Base-by-base conservation (phyloP, 2,113 vertebrate genomes). In the Colius striatus region DNA sequence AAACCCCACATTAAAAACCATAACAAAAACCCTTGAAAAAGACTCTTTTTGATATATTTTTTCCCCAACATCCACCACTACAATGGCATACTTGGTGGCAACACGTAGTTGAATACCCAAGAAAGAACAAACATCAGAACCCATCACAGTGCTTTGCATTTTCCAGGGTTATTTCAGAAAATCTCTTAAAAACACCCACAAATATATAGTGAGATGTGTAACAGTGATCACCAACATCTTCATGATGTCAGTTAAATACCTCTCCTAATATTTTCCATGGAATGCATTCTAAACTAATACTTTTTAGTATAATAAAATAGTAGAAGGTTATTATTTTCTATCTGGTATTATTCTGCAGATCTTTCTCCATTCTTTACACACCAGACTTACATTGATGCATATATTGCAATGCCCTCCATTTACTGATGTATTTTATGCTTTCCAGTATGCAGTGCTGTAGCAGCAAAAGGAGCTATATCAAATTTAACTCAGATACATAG, bases 141-240 rank as follows among this genome's bases (percentile, higher is more conserved):
- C n/a, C 36, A 71, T 7, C 29, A 13, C 0, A 3, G 19, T 9
- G 14, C 23, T 74, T 57, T 48, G 32, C 9, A 7, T 55, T 84
- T 74, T 41, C 25, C 14, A 15, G 41, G 27, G 13, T 41, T 8
- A 36, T 41, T 68, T 41, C 3, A 88, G 20, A 57, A 84, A 70
- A 75, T 36, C 16, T 75, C 45, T 51, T 48, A 16, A 30, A 30
- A 65, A 43, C 11, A 84, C 4, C 66, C 25, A 68, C 6, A 76
- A 43, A 58, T 67, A 53, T 0, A 7, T 15, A 70, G 5, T 4
- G 6, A 65, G 41, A 9, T 5, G 1, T 4, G 0, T 14, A 61
- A 58, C 0, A 38, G 7, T 7, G 5, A 62, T 29, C 32, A 80
- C 4, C 43, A 21, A 8, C 13, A 82, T 3, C 11, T 60, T 68